phyloP scores from a whole-genome alignment of 2,113 vertebrate species.

The Actenoides hombroni region DNA sequence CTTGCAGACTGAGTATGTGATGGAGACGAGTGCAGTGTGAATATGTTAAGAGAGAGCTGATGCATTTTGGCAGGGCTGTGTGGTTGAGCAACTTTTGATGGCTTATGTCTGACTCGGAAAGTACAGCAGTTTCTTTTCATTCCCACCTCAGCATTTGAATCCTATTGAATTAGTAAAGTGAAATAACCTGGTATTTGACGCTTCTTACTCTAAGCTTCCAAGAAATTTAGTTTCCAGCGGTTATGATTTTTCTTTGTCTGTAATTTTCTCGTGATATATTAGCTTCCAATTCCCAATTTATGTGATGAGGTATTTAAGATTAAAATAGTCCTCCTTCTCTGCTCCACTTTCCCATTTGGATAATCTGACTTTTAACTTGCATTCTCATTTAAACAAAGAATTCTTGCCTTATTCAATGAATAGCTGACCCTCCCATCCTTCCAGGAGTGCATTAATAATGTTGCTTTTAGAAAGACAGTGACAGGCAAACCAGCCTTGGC shows the following conservation, averaged over 20 bases:
- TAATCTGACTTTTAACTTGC: neutral
- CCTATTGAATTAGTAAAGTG: neutral
- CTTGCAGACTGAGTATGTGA: neutral
- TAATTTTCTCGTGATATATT: conserved; percentile 3
- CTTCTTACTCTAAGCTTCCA: neutral
- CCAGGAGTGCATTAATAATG: neutral
- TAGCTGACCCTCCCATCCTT: neutral
- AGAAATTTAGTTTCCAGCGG: neutral
- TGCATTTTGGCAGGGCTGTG: neutral
- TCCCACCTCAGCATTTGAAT: neutral
- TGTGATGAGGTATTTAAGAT: neutral
- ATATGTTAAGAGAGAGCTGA: neutral
- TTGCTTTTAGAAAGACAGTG: neutral
- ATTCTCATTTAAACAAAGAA: neutral
- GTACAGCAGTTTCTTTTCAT: neutral
- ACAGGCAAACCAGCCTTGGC: neutral
- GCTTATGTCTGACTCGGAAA: neutral
- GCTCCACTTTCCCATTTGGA: neutral
- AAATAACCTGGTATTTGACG: neutral
- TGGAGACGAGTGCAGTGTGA: neutral
- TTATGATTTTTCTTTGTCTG: conserved; percentile 6
- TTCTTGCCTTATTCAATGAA: neutral
- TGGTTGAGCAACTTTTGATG: neutral
- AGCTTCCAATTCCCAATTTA: neutral
- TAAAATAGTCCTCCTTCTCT: neutral